These are phyloP conservation scores for Oenanthe melanoleuca DNA, from an alignment of 2,113 vertebrate species.

Conservation along the genomic window DNA sequence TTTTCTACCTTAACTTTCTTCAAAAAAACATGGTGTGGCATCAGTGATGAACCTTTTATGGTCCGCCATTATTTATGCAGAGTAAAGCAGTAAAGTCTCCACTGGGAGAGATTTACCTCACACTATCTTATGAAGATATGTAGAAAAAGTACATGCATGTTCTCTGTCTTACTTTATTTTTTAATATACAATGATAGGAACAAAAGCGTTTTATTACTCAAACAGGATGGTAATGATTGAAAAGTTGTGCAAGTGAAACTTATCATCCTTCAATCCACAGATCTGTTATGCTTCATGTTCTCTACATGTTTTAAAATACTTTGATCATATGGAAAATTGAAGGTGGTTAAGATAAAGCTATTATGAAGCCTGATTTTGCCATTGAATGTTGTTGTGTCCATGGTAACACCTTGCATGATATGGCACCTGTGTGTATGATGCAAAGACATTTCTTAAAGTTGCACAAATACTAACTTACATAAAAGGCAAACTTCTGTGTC, in stretches of 20 bases:
- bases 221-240: not conserved
- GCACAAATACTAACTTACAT: not conserved
- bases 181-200: not conserved
- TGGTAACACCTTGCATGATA: slow-evolving; percentile 12
- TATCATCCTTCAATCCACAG: not conserved
- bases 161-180: not conserved
- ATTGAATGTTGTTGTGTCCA: slow-evolving; percentile 1
- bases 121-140: not conserved
- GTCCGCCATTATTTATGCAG: not conserved
- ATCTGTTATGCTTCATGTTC: not conserved
- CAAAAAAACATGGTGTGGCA: not conserved
- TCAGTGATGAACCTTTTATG: not conserved
- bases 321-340: not conserved
- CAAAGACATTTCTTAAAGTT: slow-evolving; percentile 13
- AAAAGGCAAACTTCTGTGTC: slow-evolving; percentile 10
- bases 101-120: not conserved
- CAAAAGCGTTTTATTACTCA: not conserved
- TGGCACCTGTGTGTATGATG: not conserved
- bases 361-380: slow-evolving; percentile 6
- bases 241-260: not conserved
- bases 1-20: not conserved
- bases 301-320: not conserved
- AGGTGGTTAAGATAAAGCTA: slow-evolving; percentile 19
- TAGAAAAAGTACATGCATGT: not conserved
- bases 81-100: not conserved